Evolutionary conservation across 2,888 invertebrate species (phyloP), one percentile per base, ranked within the genome.

Genomic region (Drosophila meridiana): DNA sequence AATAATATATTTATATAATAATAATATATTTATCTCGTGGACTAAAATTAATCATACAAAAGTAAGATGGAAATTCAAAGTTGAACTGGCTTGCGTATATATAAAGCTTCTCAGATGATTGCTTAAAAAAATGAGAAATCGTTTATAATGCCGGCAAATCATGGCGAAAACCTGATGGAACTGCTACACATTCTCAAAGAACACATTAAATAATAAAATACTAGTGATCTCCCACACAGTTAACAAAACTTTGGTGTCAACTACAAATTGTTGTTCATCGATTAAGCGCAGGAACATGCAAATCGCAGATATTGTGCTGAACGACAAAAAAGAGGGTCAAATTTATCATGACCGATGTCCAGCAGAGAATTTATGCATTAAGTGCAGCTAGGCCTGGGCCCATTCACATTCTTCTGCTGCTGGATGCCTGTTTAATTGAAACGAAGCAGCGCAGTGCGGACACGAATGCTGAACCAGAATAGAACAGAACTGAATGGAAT

Each of bases 281-380:
- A 83, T 83, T 80, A 81, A 60, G 26, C 58, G 64, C 75, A 65
- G 58, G 36, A 34, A 69, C 40, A 63, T 60, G n/a, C 13, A 69
- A 64, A 63, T 61, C 57, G 69, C 70, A 57, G 58, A 70, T 50
- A 70, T 60, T 50, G 61, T 3, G 20, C 40, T 36, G n/a, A 36
- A 28, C 26, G 6, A 14, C 30, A 69, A 60, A 67, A 65, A 61
- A n/a, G 20, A 36, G 55, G 40, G 28, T 61, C 76, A 68, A 73
- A 85, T 82, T 73, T 85, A 85, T 82, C 71, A 76, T 76, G 67
- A 58, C 32, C 79, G 72, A 88, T 86, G 89, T 85, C 89, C 86
- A 81, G 82, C 90, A 59, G 86, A 72, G 90, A 89, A 86, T 90
- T 90, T 83, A 90, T 86, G 86, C 90, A 89, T 86, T 89, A 90